Evolutionary conservation across 2,888 invertebrate genomes (phyloP), one percentile per base, ranked within the genome.

Genomic region (Cephus runcator): DNA sequence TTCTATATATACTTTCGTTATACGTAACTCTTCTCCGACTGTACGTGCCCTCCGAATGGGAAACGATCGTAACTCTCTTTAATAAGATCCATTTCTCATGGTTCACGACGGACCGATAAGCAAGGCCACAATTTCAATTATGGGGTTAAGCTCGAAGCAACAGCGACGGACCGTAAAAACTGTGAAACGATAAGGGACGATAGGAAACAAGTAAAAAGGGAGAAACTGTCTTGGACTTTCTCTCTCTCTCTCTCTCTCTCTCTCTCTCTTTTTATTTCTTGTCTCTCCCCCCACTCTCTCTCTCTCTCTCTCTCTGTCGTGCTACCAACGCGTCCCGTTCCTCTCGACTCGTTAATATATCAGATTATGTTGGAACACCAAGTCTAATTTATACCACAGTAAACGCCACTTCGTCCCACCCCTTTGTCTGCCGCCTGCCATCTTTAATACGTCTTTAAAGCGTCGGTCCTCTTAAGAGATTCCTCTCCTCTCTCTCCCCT

Each of bases 361-460:
- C 86, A 86, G 87, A 87, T 87, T 87, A 87, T 86, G 84, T 84
- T 86, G 85, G 83, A 87, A 87, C 85, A 87, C 83, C 83, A 83
- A 87, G 87, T 86, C 87, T 83, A 87, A 87, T 87, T 87, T 87
- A 87, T 87, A 86, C 83, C 85, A 83, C 83, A 82, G 85, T 87
- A 87, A 87, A 87, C 83, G 85, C 85, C 85, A 83, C 81, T 79
- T 81, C 85, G 83, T 80, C 83, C 83, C 84, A 82, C 82, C 78
- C 77, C 15, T 31, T 81, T 81, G 80, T 81, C 77, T 80, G 79
- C 82, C 77, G 83, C 78, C 83, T 87, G 84, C 83, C 83, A 85
- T 86, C 84, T 87, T 87, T 86, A 83, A 86, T 86, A 82, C 83
- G 82, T 85, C 85, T 83, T 86, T 87, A 87, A 85, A 85, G 83